Evolutionary conservation across 2,797 vertebrate species (phyloP), one percentile per base, ranked within the genome.

Genomic region (Hirundo rustica): DNA sequence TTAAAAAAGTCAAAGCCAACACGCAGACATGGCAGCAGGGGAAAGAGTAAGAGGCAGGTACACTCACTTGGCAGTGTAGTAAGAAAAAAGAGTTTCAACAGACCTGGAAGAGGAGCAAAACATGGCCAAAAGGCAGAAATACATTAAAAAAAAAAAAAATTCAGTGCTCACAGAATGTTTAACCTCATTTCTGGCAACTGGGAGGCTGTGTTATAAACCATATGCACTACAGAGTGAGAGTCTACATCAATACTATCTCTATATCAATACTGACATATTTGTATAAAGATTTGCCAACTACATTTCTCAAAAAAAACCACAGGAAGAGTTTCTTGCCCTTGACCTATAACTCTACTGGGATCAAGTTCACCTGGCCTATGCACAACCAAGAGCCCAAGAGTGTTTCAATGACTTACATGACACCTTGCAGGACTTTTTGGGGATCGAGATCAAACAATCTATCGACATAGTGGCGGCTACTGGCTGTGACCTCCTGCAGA

Each of bases 381-480:
- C 38, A 85, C 13, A 75, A 51, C 10, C 42, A 85, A 60, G 50
- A 92, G 94, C 95, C 96, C 94, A 89, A 94, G 89, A 26, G 50
- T 20, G 42, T 90, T 95, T 70, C 88, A 76, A 86, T 84, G 96
- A 99, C 99, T 99, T 98, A 99, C 99, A 99, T 99, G 98, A 99
- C 99, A 98, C 99, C 99, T 98, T 99, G 99, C 91, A 99, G 98
- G 96, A 99, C 99, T 97, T 99, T 99, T 97, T 99, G 99, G 96
- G 99, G 99, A 98, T 99, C 99, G 48, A 99, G 99, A 98, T 99
- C 99, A 97, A 99, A 99, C 96, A 99, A 98, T 97, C 99, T 98
- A 98, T 99, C 99, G 95, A 99, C 99, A 98, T 99, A 99, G 98
- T 99, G 99, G 96, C 99, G 99, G 98, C 99, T 99, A 89, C 99